Percentiles rank a stretch among this genome's conserved stretches.
phyloP scores from a whole-genome alignment of 2,888 invertebrate genomes.

The Philonicus albiceps region DNA sequence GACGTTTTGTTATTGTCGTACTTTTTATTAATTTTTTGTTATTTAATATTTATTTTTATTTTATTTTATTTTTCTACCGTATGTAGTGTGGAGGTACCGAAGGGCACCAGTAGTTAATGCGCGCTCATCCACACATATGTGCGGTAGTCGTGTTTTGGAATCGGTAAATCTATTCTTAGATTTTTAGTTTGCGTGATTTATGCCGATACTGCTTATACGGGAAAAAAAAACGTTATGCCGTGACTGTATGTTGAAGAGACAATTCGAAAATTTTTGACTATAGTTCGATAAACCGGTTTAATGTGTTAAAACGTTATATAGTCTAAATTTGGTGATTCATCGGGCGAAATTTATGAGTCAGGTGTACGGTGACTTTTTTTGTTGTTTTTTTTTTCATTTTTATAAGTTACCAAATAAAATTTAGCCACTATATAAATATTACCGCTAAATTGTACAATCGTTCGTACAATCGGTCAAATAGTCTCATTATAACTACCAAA shows the following conservation, averaged over 20 bases:
- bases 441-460: not conserved
- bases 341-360: not conserved
- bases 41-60: not conserved
- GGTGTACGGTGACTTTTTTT: not conserved
- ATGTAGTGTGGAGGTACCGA: not conserved
- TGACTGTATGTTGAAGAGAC: not conserved
- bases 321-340: not conserved
- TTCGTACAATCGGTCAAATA: not conserved
- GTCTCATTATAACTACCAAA: not conserved
- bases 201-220: not conserved
- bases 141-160: not conserved
- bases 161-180: not conserved
- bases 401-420: not conserved
- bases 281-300: not conserved
- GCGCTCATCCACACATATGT: not conserved
- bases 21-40: not conserved
- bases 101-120: not conserved
- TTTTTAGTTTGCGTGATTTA: not conserved
- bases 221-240: not conserved
- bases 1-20: not conserved
- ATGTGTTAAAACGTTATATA: not conserved
- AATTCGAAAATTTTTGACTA: not conserved
- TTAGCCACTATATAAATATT: not conserved
- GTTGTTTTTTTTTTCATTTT: no score
- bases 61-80: not conserved